Percentiles rank a stretch among this genome's conserved stretches.
phyloP scores from a whole-genome alignment of 2,797 vertebrate species.

The Amniataba percoides region DNA sequence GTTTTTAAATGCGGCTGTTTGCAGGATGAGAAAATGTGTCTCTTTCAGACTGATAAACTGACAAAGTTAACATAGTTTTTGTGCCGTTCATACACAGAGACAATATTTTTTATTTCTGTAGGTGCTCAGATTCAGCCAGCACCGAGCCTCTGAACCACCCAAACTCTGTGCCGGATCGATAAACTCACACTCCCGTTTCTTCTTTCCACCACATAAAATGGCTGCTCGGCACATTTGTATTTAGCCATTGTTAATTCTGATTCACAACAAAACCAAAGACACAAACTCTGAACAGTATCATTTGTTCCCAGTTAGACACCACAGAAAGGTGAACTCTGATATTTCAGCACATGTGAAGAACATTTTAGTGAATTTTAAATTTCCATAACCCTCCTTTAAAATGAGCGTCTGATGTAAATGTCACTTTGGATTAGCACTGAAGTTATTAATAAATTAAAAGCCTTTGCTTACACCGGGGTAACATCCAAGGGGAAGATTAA shows the following conservation, averaged over 20 bases:
- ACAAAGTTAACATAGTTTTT: no score
- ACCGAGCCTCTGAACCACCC: no score
- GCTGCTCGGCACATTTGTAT: no score
- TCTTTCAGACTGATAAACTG: no score
- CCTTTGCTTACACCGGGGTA: constrained; percentile 36
- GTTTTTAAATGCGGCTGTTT: no score
- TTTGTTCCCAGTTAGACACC: constrained; percentile 6
- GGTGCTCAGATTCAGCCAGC: no score
- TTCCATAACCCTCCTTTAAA: background rate
- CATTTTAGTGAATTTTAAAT: background rate
- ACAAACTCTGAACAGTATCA: background rate
- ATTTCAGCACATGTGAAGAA: background rate
- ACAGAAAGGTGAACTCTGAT: constrained; percentile 10
- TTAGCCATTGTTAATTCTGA: background rate
- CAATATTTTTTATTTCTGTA: no score
- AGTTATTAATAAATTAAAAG: constrained; percentile 52
- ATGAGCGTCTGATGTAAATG: constrained; percentile 49
- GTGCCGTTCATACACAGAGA: no score
- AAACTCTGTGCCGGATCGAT: no score
- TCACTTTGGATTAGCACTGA: constrained; percentile 57
- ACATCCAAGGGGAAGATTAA: constrained; percentile 48
- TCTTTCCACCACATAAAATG: no score
- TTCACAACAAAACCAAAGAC: background rate
- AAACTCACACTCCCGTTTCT: no score
- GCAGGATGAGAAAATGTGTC: no score